Conservation (phyloP, 2,113 vertebrate species). For the Mus musculus region DNA sequence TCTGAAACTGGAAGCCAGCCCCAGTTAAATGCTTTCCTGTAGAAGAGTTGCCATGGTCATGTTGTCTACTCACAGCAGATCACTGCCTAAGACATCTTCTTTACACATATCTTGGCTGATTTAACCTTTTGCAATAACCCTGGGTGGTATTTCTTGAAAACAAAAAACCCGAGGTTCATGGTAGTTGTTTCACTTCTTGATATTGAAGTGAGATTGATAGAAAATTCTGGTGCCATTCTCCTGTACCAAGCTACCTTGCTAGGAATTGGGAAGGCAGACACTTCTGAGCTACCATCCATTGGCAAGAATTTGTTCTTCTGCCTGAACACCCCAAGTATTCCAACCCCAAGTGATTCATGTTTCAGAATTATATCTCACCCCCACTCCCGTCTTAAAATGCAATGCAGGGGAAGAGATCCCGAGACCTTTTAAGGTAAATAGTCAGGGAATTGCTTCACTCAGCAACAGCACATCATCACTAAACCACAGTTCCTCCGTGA, state of each 20-base stretch:
- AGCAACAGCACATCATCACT: slow-evolving; percentile 68
- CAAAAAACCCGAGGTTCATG: slow-evolving; percentile 1
- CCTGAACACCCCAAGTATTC: not conserved
- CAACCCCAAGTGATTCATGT: slow-evolving; percentile 39
- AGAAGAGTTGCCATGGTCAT: too few relatives aligned
- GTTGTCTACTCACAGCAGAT: not conserved
- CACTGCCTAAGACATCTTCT: not conserved
- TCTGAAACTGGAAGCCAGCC: not conserved
- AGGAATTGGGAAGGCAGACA: not conserved
- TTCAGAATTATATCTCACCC: not conserved
- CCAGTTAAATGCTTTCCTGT: not conserved
- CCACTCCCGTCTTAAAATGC: not conserved
- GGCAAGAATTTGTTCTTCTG: not conserved
- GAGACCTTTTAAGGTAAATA: slow-evolving; percentile 57
- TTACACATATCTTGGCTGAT: not conserved
- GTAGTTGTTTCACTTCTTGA: not conserved
- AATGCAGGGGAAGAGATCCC: slow-evolving; percentile 40
- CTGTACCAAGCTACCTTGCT: not conserved
- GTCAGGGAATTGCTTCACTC: slow-evolving; percentile 29
- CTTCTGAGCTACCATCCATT: not conserved
- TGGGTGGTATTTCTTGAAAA: not conserved
- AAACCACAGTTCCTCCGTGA: slow-evolving; percentile 53
- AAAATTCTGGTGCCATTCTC: not conserved
- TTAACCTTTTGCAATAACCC: not conserved
- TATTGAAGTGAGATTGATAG: not conserved